phyloP scores from a whole-genome alignment of 2,113 vertebrate genomes.

The Ptyas mucosa region DNA sequence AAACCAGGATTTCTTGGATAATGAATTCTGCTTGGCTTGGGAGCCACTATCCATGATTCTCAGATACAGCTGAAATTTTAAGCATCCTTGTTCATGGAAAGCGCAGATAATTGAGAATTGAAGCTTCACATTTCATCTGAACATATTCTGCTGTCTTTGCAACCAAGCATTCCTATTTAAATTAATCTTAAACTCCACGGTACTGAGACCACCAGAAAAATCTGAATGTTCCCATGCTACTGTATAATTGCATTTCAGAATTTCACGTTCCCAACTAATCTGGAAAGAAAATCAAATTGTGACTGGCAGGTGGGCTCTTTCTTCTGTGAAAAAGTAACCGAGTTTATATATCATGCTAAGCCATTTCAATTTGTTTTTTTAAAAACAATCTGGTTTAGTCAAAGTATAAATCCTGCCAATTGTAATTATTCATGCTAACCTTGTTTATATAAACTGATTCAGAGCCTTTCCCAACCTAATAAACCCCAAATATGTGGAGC shows the following conservation, averaged over 20 bases:
- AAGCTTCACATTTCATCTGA: background rate
- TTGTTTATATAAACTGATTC: background rate
- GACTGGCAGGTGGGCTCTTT: background rate
- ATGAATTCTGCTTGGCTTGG: background rate
- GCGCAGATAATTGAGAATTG: background rate
- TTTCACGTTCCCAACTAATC: background rate
- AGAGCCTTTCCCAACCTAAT: background rate
- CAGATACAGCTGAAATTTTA: background rate
- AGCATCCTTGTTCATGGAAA: background rate
- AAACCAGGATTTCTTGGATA: background rate
- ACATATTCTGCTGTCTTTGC: constrained; percentile 65
- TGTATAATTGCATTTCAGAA: background rate
- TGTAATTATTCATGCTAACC: background rate
- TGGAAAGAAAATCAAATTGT: background rate
- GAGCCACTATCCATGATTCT: too few species aligned
- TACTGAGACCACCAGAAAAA: constrained; percentile 64
- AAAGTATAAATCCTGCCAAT: background rate
- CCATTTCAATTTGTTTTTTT: background rate
- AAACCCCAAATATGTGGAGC: background rate
- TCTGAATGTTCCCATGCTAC: background rate
- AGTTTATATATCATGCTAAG: background rate
- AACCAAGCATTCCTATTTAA: constrained; percentile 68
- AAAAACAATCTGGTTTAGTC: background rate
- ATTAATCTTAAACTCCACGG: constrained; percentile 70
- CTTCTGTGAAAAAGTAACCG: background rate